Evolutionary conservation across 1,140 invertebrate species (phyloP).

Genomic region (Akabosia matsudoensis): DNA sequence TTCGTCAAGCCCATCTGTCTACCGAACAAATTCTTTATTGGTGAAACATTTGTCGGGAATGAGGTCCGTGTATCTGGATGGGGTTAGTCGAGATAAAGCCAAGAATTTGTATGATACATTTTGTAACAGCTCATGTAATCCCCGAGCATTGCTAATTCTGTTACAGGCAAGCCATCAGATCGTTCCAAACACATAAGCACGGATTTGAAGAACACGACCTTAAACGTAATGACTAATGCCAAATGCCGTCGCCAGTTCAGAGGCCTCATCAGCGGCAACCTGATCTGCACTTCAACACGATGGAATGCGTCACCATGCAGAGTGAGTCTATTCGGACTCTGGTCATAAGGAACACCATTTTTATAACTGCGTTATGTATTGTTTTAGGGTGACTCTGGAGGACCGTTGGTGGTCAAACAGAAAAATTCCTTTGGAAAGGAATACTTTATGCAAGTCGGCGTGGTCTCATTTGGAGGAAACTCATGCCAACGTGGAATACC

Average conservation of each 20-base stretch:
- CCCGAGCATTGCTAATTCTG: neutral
- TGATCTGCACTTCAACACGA: conserved; percentile 37
- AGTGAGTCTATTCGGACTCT: conserved; percentile 22
- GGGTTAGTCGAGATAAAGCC: conserved; percentile 36
- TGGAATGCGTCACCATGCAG: conserved; percentile 35
- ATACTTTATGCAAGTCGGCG: conserved; percentile 40
- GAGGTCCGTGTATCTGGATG: conserved; percentile 42
- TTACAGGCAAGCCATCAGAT: neutral
- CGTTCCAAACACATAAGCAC: conserved; percentile 36
- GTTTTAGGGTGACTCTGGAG: conserved; percentile 38
- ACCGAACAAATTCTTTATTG: conserved; percentile 38
- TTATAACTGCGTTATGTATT: conserved; percentile 18
- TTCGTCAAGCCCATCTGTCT: conserved; percentile 43
- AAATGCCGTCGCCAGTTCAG: conserved; percentile 38
- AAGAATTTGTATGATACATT: conserved; percentile 34
- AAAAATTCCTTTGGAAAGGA: conserved; percentile 17
- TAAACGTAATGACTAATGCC: conserved; percentile 34
- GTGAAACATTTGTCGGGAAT: conserved; percentile 38
- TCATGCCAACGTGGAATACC: conserved; percentile 39
- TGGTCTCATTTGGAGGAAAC: conserved; percentile 43
- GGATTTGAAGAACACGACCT: conserved; percentile 39
- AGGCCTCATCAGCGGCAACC: conserved; percentile 40
- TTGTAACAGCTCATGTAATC: neutral
- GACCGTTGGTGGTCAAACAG: conserved; percentile 35
- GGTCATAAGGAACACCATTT: neutral